These are phyloP conservation scores for Grammomys dolichurus DNA, from an alignment of 2,113 vertebrate genomes.

Conservation along the genomic window DNA sequence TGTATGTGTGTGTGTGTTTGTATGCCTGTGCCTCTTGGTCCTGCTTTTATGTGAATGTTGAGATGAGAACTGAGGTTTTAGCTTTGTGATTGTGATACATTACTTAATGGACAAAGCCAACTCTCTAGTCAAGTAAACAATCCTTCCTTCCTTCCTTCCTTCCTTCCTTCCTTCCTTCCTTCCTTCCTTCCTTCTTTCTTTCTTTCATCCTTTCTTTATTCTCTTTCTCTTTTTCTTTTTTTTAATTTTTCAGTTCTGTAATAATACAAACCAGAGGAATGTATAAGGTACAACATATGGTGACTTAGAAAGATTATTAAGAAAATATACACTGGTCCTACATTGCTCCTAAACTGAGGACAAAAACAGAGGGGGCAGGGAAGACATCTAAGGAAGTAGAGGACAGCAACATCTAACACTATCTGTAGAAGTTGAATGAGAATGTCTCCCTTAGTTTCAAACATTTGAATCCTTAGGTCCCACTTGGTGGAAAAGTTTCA, in stretches of 20 bases:
- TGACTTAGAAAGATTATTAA: not conserved
- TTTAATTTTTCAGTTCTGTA: not conserved
- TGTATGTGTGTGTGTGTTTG: not conserved
- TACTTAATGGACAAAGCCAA: not conserved
- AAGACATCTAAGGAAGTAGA: not conserved
- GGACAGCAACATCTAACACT: not conserved
- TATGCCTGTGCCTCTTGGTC: not conserved
- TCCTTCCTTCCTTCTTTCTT: no score
- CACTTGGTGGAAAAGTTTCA: not conserved
- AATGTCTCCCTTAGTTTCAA: not conserved
- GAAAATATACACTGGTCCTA: not conserved
- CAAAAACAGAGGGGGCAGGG: not conserved
- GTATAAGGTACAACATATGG: not conserved
- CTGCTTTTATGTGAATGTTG: not conserved
- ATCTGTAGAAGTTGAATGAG: not conserved
- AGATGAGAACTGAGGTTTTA: not conserved
- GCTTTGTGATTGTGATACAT: not conserved
- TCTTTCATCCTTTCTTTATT: not conserved
- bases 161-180: not conserved
- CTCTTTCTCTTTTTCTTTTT: not conserved
- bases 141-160: not conserved
- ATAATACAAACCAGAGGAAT: not conserved
- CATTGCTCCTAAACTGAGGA: not conserved
- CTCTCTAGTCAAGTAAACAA: not conserved
- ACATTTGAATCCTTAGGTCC: not conserved